Base-by-base conservation (phyloP, 2,888 invertebrate genomes). In the Clunio marinus region DNA sequence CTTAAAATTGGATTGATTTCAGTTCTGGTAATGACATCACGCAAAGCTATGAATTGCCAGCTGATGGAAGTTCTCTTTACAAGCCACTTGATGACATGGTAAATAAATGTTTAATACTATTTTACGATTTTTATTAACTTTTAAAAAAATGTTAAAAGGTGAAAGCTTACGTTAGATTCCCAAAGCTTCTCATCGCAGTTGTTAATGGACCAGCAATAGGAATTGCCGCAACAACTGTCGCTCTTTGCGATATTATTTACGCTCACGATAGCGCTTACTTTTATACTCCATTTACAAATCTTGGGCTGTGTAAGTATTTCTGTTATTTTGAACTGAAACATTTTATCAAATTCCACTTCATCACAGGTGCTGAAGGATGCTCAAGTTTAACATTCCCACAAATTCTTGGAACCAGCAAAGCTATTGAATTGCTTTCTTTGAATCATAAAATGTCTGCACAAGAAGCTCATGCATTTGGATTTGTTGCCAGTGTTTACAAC, bases 121-220 rank as follows among this genome's bases (percentile, higher is more conserved):
- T n/a, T n/a, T n/a, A n/a, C n/a, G n/a, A n/a, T n/a, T n/a, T n/a
- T n/a, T n/a, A n/a, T n/a, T n/a, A n/a, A n/a, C n/a, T n/a, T n/a
- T n/a, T n/a, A n/a, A n/a, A n/a, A n/a, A n/a, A n/a, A n/a, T n/a
- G n/a, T n/a, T n/a, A n/a, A n/a, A n/a, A n/a, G n/a, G n/a, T 95
- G 1, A 81, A 83, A 69, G 82, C 90, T 0, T 87, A 94, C 72
- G 91, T 96, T 71, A 85, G 87, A 72, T 95, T 92, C 77, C 91
- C 93, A 0, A 99, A 98, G 79, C 80, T 95, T 35, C 76, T 98
- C 51, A 83, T 97, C 71, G 91, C 89, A 13, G 80, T 96, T 69
- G 88, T 97, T 0, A 96, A 98, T 82, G 98, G 98, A 1, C 96
- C 96, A 46, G 93, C 95, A 13, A 86, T 97, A 72, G 98, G 98